Evolutionary conservation across 2,888 invertebrate genomes (phyloP).

Genomic region (Acleris sparsana): DNA sequence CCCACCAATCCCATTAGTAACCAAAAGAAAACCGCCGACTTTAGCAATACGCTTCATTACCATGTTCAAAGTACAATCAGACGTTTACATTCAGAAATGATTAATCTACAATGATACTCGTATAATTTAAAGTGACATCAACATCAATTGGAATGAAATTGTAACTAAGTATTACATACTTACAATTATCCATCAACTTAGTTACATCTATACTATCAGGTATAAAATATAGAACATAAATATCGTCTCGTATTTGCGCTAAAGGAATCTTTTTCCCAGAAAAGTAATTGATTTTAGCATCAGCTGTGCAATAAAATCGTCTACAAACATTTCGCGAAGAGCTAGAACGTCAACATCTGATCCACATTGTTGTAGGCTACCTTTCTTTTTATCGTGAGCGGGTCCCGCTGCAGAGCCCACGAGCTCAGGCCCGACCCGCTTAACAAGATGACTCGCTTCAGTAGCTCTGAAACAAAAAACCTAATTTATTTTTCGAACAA

Average conservation of each 20-base stretch:
- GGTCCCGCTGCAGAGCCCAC: conserved; percentile 95
- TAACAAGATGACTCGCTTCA: conserved; percentile 93
- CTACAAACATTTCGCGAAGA: conserved; percentile 12
- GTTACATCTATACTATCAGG: too few relatives aligned
- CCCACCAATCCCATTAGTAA: too few relatives aligned
- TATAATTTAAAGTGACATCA: too few relatives aligned
- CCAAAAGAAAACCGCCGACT: too few relatives aligned
- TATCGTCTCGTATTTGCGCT: background rate
- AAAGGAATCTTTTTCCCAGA: background rate
- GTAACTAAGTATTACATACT: too few relatives aligned
- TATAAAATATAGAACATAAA: too few relatives aligned
- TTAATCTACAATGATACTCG: too few relatives aligned
- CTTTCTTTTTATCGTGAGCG: conserved; percentile 90
- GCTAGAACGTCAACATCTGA: conserved; percentile 19
- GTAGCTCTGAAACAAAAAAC: conserved; percentile 87
- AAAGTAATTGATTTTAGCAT: conserved; percentile 13
- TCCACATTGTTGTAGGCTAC: conserved; percentile 47
- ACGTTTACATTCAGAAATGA: too few relatives aligned
- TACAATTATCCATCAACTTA: too few relatives aligned
- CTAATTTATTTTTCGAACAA: conserved; percentile 69
- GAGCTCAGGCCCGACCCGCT: conserved; percentile 96
- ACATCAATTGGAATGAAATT: background rate
- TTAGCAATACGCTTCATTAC: too few relatives aligned
- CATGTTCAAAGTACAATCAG: too few relatives aligned
- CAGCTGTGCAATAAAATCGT: conserved; percentile 15